Evolutionary conservation across 2,113 vertebrate genomes (phyloP), one percentile per base, ranked within the genome.

Genomic region (Scopus umbretta): DNA sequence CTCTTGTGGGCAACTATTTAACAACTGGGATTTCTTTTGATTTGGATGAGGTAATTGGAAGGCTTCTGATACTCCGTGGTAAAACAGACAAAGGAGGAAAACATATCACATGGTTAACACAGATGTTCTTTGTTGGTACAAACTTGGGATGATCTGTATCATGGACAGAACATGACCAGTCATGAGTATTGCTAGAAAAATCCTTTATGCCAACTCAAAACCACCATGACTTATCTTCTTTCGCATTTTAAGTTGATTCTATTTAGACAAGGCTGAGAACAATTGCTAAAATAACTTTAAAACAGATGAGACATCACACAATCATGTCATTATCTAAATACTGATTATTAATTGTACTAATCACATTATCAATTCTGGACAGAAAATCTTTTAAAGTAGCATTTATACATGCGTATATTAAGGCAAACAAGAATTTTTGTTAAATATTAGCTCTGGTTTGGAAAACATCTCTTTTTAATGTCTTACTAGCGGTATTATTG

Each of bases 31-130:
- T 74, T 81, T 84, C 47, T 78, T 73, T 88, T 67, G 4, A 74
- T 68, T 76, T 73, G 50, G 29, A 62, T 76, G 32, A 70, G 32
- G 6, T 17, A 65, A 81, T 13, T 52, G 71, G 62, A 86, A 59
- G 71, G 38, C 9, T 78, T 74, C 56, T 63, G 32, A 55, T 86
- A 65, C 6, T 65, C 9, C 7, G 11, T 19, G 22, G 53, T 67
- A 61, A 71, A 34, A 85, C 9, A 68, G 12, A 53, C 17, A 52
- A 85, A 75, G 43, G 65, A 45, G 34, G 26, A 32, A 87, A 90
- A 49, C 0, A 0, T 3, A 67, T 45, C 11, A 22, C 9, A 13
- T 52, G 73, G 34, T 36, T 79, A 89, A 59, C 3, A 16, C 50
- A 84, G 30, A 79, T 42, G 11, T 23, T n/a, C 9, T 55, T 74